These are phyloP conservation scores for Theretra japonica DNA, from an alignment of 2,888 invertebrate genomes.

Conservation along the genomic window DNA sequence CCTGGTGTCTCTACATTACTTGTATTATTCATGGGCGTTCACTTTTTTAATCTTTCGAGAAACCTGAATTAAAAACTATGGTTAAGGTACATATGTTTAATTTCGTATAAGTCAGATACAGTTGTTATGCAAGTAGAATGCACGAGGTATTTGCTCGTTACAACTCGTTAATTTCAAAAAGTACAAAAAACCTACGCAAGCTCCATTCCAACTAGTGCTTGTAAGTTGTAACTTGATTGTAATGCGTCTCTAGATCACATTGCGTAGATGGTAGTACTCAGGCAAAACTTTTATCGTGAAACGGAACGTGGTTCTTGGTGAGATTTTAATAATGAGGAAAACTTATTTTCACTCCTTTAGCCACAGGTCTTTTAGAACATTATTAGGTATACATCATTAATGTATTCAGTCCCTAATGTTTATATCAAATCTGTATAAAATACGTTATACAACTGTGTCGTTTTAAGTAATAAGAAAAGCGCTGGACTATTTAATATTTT, in stretches of 20 bases:
- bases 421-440: too few relatives aligned
- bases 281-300: background rate
- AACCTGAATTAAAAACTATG: background rate
- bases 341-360: background rate
- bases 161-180: background rate
- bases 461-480: too few relatives aligned
- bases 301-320: background rate
- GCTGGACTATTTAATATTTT: too few relatives aligned
- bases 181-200: background rate
- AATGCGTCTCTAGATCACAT: background rate
- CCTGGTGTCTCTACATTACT: constrained; percentile 16
- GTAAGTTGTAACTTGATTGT: background rate
- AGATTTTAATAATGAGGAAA: background rate
- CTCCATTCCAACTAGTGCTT: background rate
- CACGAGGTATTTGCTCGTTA: too few relatives aligned
- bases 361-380: background rate
- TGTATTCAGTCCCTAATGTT: background rate
- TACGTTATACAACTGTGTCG: too few relatives aligned
- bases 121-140: too few relatives aligned
- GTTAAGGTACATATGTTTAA: background rate
- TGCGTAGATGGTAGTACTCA: background rate
- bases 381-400: too few relatives aligned
- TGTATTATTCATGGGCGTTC: background rate
- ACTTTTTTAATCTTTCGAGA: background rate
- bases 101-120: too few relatives aligned